phyloP scores from a whole-genome alignment of 2,888 invertebrate species.

The Trachelus stipa region DNA sequence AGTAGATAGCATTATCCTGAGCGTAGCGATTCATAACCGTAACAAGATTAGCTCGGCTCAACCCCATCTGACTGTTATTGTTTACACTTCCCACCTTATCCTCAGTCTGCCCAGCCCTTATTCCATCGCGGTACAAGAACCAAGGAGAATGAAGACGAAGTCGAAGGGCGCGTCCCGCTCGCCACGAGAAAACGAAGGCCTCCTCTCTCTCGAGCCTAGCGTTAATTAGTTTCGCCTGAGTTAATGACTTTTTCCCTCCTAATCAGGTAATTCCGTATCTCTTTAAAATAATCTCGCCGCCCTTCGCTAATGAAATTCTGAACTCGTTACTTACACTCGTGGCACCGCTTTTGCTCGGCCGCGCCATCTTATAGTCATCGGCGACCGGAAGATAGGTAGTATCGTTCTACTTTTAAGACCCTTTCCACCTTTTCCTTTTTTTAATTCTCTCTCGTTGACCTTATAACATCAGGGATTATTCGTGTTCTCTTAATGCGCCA shows the following conservation, averaged over 20 bases:
- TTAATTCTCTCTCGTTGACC: background rate
- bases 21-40: slow-evolving; percentile 54
- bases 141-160: slow-evolving; percentile 14
- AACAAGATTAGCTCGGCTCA: slow-evolving; percentile 52
- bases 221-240: slow-evolving; percentile 68
- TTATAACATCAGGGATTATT: background rate
- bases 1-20: slow-evolving; percentile 48
- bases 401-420: background rate
- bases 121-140: slow-evolving; percentile 15
- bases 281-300: slow-evolving; percentile 68
- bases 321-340: slow-evolving; percentile 66
- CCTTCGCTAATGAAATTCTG: slow-evolving; percentile 67
- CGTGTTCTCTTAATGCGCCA: background rate
- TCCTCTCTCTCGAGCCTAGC: slow-evolving; percentile 47
- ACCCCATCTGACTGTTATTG: slow-evolving; percentile 50
- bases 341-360: slow-evolving; percentile 29
- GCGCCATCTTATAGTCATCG: background rate
- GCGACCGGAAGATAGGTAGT: background rate
- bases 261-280: slow-evolving; percentile 68
- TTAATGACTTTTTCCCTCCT: slow-evolving; percentile 68
- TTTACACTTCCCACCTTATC: slow-evolving; percentile 51
- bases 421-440: background rate
- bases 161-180: background rate
- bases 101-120: slow-evolving; percentile 17
- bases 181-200: slow-evolving; percentile 16